Base-by-base conservation (phyloP, 2,113 vertebrate species). In the Sebastes fasciatus region DNA sequence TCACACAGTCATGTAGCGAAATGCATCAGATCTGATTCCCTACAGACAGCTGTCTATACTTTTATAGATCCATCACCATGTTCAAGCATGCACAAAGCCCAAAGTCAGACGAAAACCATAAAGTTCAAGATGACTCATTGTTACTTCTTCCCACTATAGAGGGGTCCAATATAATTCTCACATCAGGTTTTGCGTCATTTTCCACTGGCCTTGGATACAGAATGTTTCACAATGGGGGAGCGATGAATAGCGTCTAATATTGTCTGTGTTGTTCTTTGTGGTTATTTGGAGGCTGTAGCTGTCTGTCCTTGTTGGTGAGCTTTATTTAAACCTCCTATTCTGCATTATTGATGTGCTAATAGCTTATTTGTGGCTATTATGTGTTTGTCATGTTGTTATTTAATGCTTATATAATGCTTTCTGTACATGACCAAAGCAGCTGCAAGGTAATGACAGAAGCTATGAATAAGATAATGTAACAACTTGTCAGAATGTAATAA, bases 41-140 rank as follows among this genome's bases (percentile, higher is more conserved):
- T 46, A 19, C 70, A 81, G 77, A 83, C 55, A 52, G 8, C 42
- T 57, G 73, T 82, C 76, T 73, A 67, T 81, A 77, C 80, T 80
- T 85, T 82, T 83, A 88, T 86, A 80, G 83, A 86, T 74, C 75
- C 65, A 21, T 60, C 76, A 65, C 65, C 67, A 60, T 76, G 49
- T 81, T 89, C 61, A 26, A 58, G 65, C 86, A 88, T 88, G 67
- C 66, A 49, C 72, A 74, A 34, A 54, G 72, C 74, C 75, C 75
- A 3, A 84, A 83, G 84, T 80, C 68, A 80, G 79, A 80, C 68
- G n/a, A 66, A 64, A 64, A 73, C 62, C 45, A 42, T 2, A 19
- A 12, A 34, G 65, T 78, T 84, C 68, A 46, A 64, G 63, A 85
- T 92, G 88, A 92, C 65, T 91, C 88, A 93, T 70, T 71, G 23